Percentiles rank a stretch among this genome's conserved stretches.
These are phyloP conservation scores for Rotaria macrura DNA, from an alignment of 2,888 invertebrate species.

Conservation along the genomic window DNA sequence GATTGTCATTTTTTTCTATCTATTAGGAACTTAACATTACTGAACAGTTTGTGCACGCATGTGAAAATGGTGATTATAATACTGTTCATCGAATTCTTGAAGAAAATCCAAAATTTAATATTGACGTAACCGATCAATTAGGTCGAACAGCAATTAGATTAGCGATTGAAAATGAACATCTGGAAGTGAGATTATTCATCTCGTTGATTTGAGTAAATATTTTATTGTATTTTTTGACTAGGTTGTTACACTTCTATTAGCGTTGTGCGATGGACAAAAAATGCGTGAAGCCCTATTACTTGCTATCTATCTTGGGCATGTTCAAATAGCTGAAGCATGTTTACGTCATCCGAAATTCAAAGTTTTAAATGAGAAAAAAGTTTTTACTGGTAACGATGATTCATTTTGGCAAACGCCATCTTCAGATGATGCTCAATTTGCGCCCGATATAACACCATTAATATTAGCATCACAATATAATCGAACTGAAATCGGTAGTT, in stretches of 20 bases:
- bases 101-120: conserved; percentile 29
- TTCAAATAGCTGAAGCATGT: conserved; percentile 47
- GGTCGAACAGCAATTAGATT: conserved; percentile 29
- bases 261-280: conserved; percentile 42
- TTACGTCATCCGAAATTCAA: conserved; percentile 45
- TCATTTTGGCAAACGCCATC: conserved; percentile 46
- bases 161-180: conserved; percentile 34
- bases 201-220: background rate
- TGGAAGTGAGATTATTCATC: conserved; percentile 20
- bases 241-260: conserved; percentile 38
- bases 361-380: conserved; percentile 43
- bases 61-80: conserved; percentile 34
- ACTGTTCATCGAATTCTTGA: conserved; percentile 30
- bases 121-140: conserved; percentile 32
- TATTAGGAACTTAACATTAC: conserved; percentile 19
- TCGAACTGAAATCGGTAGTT: conserved; percentile 41
- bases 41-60: conserved; percentile 33
- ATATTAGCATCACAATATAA: conserved; percentile 46
- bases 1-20: background rate
- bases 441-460: conserved; percentile 45
- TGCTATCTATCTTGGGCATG: conserved; percentile 46
- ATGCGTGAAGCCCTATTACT: conserved; percentile 45
- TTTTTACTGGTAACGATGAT: conserved; percentile 44
- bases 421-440: conserved; percentile 44
- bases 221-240: conserved; percentile 37